Evolutionary conservation across 2,113 vertebrate species (phyloP), one percentile per base, ranked within the genome.

Genomic region (Eupsittula cactorum): DNA sequence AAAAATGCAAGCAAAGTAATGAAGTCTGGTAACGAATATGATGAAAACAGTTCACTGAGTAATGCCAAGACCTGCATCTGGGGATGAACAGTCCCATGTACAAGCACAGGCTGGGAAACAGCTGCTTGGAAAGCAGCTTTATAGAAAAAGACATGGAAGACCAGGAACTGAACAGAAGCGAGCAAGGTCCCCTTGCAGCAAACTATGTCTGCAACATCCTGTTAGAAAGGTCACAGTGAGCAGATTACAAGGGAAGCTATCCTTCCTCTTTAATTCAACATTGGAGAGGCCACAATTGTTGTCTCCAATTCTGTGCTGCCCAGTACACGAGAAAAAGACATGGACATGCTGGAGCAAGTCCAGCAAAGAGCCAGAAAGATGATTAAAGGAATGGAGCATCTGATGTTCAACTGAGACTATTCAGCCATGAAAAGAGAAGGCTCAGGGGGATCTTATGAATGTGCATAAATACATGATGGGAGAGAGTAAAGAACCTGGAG

Each of bases 361-460:
- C 73, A 39, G 78, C 42, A 21, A 82, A 10, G 42, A 11, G 3
- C 1, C 69, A 33, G 44, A 33, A 16, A 44, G 8, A 27, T 3
- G 42, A 33, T 1, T 2, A 69, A 77, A 28, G 57, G 31, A 49
- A 57, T 3, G 15, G 31, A 70, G 49, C 9, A 53, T 2, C 1
- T 13, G 13, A 28, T 0, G 1, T 6, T 10, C 25, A 59, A 75
- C 55, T 41, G 18, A 44, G 46, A 49, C 10, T 76, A n/a, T 3
- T n/a, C 4, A 52, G 47, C 25, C 46, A 21, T 5, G 16, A 39
- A 21, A 39, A 12, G n/a, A 50, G 79, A 59, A 59, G 39, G 31
- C 18, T 64, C 0, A 35, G 0, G 28, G 33, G 60, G 13, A 19
- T 19, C 52, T 44, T 55, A 25, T 7, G 37, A 25, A 18, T 7